A percentile compares a stretch with the other conserved stretches of the same genome.
phyloP scores from a whole-genome alignment of 2,797 vertebrate species.

The Eulemur albifrons region DNA sequence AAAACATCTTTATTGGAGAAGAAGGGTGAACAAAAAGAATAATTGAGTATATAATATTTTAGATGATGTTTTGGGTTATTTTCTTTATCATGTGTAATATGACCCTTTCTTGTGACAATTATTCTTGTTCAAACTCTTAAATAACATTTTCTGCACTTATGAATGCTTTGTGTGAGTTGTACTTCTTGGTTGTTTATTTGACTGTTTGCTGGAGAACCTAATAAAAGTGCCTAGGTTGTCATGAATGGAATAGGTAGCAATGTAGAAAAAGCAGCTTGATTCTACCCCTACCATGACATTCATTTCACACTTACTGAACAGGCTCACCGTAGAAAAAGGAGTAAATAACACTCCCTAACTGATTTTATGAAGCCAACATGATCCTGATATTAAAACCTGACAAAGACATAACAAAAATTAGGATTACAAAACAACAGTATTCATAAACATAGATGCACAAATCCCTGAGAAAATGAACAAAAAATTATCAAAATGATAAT shows the following conservation, averaged over 20 bases:
- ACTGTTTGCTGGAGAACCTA: neutral
- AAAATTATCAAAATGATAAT: neutral
- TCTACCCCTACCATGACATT: neutral
- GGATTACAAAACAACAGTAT: neutral
- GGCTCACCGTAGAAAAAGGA: neutral
- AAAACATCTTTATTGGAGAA: neutral
- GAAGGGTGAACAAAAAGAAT: neutral
- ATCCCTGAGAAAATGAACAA: neutral
- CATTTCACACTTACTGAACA: neutral
- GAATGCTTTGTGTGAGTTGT: neutral
- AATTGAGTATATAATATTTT: neutral
- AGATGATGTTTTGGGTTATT: neutral
- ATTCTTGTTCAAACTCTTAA: neutral
- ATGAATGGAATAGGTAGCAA: neutral
- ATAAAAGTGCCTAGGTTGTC: neutral
- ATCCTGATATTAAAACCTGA: neutral
- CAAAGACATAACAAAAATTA: neutral
- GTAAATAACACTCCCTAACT: neutral
- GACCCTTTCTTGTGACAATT: neutral
- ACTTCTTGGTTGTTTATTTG: neutral
- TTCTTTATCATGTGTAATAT: neutral
- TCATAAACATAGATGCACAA: neutral
- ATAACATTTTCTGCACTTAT: neutral
- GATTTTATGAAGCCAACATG: neutral
- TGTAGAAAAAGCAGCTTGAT: neutral